Evolutionary conservation across 1,140 invertebrate genomes (phyloP).

Genomic region (Hylaeus anthracinus): DNA sequence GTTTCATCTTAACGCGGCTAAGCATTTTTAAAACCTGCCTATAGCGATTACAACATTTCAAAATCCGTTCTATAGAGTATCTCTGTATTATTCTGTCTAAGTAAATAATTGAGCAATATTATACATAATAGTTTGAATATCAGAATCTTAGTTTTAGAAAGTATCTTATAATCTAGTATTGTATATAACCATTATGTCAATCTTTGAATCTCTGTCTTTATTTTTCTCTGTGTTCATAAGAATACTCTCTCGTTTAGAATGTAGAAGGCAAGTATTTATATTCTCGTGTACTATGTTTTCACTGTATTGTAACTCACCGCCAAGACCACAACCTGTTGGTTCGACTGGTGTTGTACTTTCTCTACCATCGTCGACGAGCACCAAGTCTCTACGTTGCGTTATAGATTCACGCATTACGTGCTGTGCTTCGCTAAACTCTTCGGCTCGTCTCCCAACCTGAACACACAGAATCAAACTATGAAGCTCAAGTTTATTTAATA

Average conservation of each 20-base stretch:
- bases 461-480: neutral
- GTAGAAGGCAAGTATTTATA: slow-evolving; percentile 51
- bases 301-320: slow-evolving; percentile 74
- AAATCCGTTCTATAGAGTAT: slow-evolving; percentile 30
- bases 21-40: neutral
- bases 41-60: slow-evolving; percentile 13
- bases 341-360: slow-evolving; percentile 73
- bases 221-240: slow-evolving; percentile 48
- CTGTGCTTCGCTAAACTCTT: slow-evolving; percentile 89
- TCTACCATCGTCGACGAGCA: slow-evolving; percentile 74
- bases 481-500: neutral
- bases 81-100: slow-evolving; percentile 4
- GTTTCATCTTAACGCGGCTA: neutral
- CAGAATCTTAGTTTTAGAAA: slow-evolving; percentile 6
- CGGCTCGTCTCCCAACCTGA: slow-evolving; percentile 86
- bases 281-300: slow-evolving; percentile 58
- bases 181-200: slow-evolving; percentile 70
- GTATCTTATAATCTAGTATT: slow-evolving; percentile 70
- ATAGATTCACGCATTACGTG: slow-evolving; percentile 78
- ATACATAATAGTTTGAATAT: slow-evolving; percentile 17
- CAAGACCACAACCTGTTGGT: slow-evolving; percentile 75
- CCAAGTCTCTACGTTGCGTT: slow-evolving; percentile 81
- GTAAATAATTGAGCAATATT: slow-evolving; percentile 48
- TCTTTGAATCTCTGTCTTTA: slow-evolving; percentile 61
- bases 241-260: slow-evolving; percentile 44